Conservation (phyloP, 2,797 vertebrate genomes). For the Natrix natrix region DNA sequence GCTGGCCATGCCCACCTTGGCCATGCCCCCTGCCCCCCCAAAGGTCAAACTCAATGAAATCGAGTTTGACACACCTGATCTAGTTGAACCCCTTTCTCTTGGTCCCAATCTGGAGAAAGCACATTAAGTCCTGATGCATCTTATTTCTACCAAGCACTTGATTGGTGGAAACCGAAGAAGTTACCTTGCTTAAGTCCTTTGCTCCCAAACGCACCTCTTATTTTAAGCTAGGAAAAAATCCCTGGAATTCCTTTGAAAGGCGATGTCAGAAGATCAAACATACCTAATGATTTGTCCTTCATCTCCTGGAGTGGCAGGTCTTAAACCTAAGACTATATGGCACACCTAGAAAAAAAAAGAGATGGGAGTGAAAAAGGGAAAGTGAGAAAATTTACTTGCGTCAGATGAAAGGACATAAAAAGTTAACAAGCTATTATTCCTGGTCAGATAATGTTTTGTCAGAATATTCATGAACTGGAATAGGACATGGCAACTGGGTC, state of each 20-base stretch:
- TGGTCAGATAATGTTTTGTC: neutral
- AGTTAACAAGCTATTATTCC: neutral
- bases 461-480: too few relatives aligned
- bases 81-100: neutral
- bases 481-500: too few relatives aligned
- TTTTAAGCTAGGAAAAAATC: neutral
- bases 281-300: slow-evolving; percentile 98
- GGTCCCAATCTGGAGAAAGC: neutral
- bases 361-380: neutral
- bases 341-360: slow-evolving; percentile 80
- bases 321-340: slow-evolving; percentile 93
- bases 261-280: neutral
- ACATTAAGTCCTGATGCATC: neutral
- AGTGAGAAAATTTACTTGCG: neutral
- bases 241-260: neutral
- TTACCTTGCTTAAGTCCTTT: neutral
- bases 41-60: too few relatives aligned
- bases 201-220: neutral
- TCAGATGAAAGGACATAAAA: neutral
- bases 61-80: neutral
- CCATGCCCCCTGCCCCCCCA: too few relatives aligned
- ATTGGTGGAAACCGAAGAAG: neutral
- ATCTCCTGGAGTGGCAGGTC: slow-evolving; percentile 93
- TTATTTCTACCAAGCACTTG: neutral
- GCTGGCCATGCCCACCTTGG: too few relatives aligned